phyloP scores from a whole-genome alignment of 2,113 vertebrate genomes.

The Psammodynastes pulverulentus region DNA sequence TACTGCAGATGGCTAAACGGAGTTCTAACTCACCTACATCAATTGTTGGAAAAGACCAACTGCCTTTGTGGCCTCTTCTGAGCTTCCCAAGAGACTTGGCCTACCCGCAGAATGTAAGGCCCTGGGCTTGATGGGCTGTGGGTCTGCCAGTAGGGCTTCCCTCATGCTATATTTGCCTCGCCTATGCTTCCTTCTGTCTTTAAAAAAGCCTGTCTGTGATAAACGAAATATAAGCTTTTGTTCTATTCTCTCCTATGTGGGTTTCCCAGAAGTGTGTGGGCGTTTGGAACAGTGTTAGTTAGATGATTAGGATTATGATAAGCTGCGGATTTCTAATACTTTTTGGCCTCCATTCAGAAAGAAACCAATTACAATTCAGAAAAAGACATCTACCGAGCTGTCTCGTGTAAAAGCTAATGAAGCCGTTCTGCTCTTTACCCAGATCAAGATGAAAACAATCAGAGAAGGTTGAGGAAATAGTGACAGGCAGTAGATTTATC shows the following conservation, averaged over 20 bases:
- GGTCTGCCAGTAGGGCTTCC: neutral
- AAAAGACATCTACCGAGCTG: conserved; percentile 8
- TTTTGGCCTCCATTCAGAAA: conserved; percentile 15
- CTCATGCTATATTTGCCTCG: neutral
- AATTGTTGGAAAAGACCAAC: neutral
- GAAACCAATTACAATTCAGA: conserved; percentile 7
- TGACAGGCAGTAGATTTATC: neutral
- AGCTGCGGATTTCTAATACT: fast-evolving
- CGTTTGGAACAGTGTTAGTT: neutral
- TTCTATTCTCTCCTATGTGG: neutral
- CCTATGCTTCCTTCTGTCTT: neutral
- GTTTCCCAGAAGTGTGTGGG: neutral
- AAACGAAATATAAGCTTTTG: conserved; percentile 3
- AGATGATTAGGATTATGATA: neutral
- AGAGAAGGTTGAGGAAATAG: neutral
- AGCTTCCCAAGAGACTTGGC: neutral
- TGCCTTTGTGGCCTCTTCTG: neutral
- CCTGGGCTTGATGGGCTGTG: neutral
- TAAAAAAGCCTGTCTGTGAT: neutral
- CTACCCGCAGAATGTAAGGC: neutral
- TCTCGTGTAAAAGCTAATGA: neutral
- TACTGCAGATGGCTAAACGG: neutral
- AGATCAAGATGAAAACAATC: neutral
- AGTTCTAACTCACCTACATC: neutral
- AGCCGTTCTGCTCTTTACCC: neutral